Conservation (phyloP, 2,797 vertebrate species). For the Gambelia wislizenii region DNA sequence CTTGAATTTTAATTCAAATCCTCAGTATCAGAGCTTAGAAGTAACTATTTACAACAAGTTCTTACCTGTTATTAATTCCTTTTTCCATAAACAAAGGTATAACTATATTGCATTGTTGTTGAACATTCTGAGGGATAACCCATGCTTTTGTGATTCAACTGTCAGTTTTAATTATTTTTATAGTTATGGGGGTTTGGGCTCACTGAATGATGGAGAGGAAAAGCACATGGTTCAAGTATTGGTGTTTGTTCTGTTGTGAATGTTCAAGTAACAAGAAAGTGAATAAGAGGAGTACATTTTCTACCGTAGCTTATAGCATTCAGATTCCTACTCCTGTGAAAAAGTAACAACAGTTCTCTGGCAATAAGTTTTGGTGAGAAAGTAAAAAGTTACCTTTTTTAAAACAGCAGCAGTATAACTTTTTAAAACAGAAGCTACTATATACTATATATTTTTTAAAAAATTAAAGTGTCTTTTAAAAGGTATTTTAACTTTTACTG, state of each 20-base stretch:
- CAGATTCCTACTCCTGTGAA: too few relatives aligned
- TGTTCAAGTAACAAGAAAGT: neutral
- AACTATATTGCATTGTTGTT: neutral
- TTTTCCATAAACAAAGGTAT: neutral
- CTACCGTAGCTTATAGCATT: neutral
- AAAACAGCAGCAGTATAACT: too few relatives aligned
- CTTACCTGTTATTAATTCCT: neutral
- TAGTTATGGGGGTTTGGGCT: neutral
- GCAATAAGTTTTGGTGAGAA: too few relatives aligned
- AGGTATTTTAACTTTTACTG: too few relatives aligned
- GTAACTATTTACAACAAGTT: too few relatives aligned
- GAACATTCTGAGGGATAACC: neutral
- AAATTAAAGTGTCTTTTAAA: too few relatives aligned
- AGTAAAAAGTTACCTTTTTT: too few relatives aligned
- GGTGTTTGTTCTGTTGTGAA: neutral
- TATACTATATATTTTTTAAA: too few relatives aligned
- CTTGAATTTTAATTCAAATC: neutral
- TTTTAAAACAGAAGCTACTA: too few relatives aligned
- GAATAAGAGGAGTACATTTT: neutral
- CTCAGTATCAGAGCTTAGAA: too few relatives aligned
- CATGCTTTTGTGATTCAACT: neutral
- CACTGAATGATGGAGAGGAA: neutral
- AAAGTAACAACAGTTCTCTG: too few relatives aligned
- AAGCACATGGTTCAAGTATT: neutral
- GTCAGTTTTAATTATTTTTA: neutral